Conservation (phyloP, 1,140 invertebrate genomes). For the Drosophila setifemur region DNA sequence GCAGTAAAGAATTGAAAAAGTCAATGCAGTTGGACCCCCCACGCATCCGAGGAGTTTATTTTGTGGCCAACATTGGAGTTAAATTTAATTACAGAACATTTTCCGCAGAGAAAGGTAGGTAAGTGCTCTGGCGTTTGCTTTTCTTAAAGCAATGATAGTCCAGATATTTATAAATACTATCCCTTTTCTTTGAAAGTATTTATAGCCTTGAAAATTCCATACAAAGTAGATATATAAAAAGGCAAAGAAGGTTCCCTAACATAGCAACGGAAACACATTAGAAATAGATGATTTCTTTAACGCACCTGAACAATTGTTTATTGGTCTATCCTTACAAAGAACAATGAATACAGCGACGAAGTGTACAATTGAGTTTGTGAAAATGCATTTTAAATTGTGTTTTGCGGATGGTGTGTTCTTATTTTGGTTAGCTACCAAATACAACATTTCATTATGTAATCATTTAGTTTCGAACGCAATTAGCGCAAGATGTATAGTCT, state of each 20-base stretch:
- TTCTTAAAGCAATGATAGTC: too few species aligned
- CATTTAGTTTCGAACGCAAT: constrained; percentile 75
- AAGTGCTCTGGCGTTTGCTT: too few species aligned
- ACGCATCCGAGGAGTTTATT: constrained; percentile 13
- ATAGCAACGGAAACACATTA: too few species aligned
- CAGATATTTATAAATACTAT: too few species aligned
- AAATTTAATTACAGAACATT: constrained; percentile 16
- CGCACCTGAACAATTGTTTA: background rate
- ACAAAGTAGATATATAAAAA: too few species aligned
- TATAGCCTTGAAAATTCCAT: too few species aligned
- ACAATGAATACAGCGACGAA: too few species aligned
- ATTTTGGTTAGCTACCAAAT: constrained; percentile 53
- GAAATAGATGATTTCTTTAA: too few species aligned
- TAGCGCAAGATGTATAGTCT: constrained; percentile 1
- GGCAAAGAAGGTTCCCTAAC: too few species aligned
- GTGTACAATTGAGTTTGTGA: background rate
- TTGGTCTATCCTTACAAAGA: constrained; percentile 6
- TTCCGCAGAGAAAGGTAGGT: background rate
- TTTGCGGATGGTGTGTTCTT: background rate
- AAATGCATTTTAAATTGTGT: background rate
- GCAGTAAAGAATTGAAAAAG: constrained; percentile 8
- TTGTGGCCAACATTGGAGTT: constrained; percentile 20
- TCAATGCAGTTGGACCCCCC: constrained; percentile 20
- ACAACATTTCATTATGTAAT: constrained; percentile 65
- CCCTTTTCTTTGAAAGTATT: background rate